These are phyloP conservation scores for Esox niger DNA, from an alignment of 2,113 vertebrate species.

Conservation along the genomic window DNA sequence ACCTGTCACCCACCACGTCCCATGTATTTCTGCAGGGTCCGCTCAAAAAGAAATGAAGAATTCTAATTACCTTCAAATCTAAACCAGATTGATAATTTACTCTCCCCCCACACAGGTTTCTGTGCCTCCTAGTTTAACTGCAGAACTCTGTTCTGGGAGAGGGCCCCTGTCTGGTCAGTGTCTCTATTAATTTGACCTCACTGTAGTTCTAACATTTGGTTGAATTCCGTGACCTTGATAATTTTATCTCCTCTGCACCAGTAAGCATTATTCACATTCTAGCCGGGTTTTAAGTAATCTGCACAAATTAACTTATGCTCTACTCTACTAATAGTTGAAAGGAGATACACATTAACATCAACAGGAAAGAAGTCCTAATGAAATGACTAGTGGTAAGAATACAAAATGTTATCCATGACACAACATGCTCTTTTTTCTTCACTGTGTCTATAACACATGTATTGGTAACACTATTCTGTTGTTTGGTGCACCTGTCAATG, in stretches of 20 bases:
- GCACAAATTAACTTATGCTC: background rate
- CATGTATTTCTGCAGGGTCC: conserved; percentile 66
- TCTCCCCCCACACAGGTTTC: conserved; percentile 24
- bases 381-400: background rate
- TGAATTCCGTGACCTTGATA: conserved; percentile 12
- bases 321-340: conserved; percentile 1
- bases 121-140: conserved; percentile 6
- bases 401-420: background rate
- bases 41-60: conserved; percentile 74
- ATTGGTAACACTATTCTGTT: background rate
- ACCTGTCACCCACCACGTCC: conserved; percentile 72
- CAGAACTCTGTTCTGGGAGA: conserved; percentile 10
- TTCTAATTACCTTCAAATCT: conserved; percentile 78
- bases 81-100: conserved; percentile 73
- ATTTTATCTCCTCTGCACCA: conserved; percentile 2
- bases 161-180: background rate
- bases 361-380: background rate
- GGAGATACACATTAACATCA: background rate
- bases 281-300: background rate
- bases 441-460: background rate
- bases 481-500: no score
- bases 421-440: background rate
- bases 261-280: background rate
- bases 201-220: conserved; percentile 3
- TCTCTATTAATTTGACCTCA: conserved; percentile 8